A percentile compares a stretch with the other conserved stretches of the same genome.
Conservation (phyloP, 2,113 vertebrate genomes). For the Callopanchax toddi region DNA sequence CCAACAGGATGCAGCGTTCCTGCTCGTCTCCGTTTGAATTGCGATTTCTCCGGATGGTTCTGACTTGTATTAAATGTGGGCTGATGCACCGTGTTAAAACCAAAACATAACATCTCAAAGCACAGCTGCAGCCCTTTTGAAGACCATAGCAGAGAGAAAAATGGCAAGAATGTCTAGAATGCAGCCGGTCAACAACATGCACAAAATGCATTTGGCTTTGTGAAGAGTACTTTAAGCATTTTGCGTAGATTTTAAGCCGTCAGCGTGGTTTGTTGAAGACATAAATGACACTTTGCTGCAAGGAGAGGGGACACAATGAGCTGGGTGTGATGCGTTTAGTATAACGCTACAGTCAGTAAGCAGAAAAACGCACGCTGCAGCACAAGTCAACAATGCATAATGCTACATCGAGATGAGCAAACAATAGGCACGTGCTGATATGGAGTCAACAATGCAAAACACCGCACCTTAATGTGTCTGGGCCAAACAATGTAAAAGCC, state of each 20-base stretch:
- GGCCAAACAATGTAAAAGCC: conserved; percentile 77
- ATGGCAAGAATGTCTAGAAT: conserved; percentile 57
- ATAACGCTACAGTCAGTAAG: conserved; percentile 43
- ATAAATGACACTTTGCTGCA: conserved; percentile 27
- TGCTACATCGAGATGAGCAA: conserved; percentile 66
- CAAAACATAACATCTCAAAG: conserved; percentile 2
- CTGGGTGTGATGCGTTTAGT: conserved; percentile 28
- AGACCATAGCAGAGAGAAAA: conserved; percentile 14
- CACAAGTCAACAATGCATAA: conserved; percentile 65
- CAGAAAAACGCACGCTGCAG: conserved; percentile 69
- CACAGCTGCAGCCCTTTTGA: conserved; percentile 8
- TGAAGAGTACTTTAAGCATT: conserved; percentile 26
- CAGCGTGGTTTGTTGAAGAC: conserved; percentile 20
- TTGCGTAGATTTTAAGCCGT: conserved; percentile 34
- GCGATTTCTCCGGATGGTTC: not conserved
- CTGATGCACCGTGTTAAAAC: conserved; percentile 1
- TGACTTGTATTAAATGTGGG: not conserved
- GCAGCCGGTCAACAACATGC: conserved; percentile 36
- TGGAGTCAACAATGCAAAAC: conserved; percentile 67
- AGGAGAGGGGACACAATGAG: conserved; percentile 44
- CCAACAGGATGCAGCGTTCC: conserved; percentile 16
- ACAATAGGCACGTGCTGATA: conserved; percentile 74
- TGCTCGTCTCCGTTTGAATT: conserved; percentile 17
- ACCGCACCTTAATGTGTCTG: conserved; percentile 75
- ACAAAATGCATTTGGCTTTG: conserved; percentile 41